Percentiles rank a stretch among this genome's conserved stretches.
These are phyloP conservation scores for Phrynocephalus versicolor DNA, from an alignment of 2,113 vertebrate species.

Conservation along the genomic window DNA sequence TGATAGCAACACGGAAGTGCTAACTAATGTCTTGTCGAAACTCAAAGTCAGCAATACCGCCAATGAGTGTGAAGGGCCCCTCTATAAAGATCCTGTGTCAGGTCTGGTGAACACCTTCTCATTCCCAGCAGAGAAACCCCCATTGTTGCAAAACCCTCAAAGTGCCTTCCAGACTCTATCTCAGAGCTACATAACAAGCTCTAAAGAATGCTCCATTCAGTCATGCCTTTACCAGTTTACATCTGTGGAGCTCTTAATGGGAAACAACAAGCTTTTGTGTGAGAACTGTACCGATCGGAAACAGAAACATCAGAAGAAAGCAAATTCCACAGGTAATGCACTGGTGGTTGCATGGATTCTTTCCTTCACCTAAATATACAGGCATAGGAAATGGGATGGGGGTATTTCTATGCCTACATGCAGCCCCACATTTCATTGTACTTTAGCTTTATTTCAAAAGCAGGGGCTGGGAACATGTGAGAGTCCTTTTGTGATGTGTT, in stretches of 20 bases:
- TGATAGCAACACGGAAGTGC: conserved; percentile 52
- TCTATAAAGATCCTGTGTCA: conserved; percentile 41
- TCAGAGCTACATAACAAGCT: conserved; percentile 89
- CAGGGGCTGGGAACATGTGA: not conserved
- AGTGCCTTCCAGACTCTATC: conserved; percentile 93
- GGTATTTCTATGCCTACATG: not conserved
- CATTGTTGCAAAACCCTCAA: conserved; percentile 67
- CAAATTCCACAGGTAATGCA: conserved; percentile 76
- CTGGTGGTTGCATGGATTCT: not conserved
- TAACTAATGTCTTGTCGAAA: conserved; percentile 82
- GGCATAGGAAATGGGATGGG: too few relatives aligned
- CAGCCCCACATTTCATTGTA: not conserved
- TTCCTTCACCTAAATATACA: not conserved
- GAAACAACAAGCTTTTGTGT: conserved; percentile 96
- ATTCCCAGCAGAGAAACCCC: conserved; percentile 63
- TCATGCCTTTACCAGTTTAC: conserved; percentile 98
- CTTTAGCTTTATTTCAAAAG: not conserved
- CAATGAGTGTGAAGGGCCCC: conserved; percentile 62
- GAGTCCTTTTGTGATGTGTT: not conserved
- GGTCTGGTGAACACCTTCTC: conserved; percentile 51
- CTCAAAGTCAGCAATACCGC: conserved; percentile 74
- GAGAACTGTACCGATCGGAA: conserved; percentile 90
- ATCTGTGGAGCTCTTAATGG: conserved; percentile 94
- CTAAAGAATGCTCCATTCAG: conserved; percentile 97
- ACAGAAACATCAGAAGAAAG: conserved; percentile 80